Base-by-base conservation (phyloP, 1,140 invertebrate genomes). In the Caenorhabditis brenneri region DNA sequence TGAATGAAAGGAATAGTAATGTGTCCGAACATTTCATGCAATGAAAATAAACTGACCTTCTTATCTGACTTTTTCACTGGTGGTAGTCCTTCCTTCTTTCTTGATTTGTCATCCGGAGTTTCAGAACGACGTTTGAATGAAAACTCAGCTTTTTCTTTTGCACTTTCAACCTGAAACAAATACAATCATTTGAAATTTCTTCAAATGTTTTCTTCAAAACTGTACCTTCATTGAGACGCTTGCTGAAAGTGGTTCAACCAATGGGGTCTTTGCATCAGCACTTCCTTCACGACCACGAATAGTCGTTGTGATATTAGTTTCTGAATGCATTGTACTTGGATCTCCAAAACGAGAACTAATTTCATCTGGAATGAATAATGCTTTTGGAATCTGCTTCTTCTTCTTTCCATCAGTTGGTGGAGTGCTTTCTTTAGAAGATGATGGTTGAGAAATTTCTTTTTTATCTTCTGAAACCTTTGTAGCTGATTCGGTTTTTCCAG, bases 321-420 rank as follows among this genome's bases (percentile, higher is more conserved):
- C 86, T 6, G 86, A 87, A 36, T 79, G 55, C 74, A 86, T 80
- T 27, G 78, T 87, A 39, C 85, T 84, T n/a, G 85, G 84, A 58
- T 87, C 86, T 31, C 86, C 86, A 36, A 65, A 87, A 5, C 82
- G 58, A 27, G 85, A 87, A 83, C 85, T 87, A 55, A 87, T 87
- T 84, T 87, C 86, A 84, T 87, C 86, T 2, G 86, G 86, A 80
- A 87, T 87, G 82, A 87, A 86, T 7, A 87, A 36, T 16, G 84
- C 42, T 46, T 87, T 87, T 9, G 86, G 86, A 60, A 87, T 81
- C 48, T 83, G 65, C 16, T 85, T 85, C 36, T 85, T 85, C 31
- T 84, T 65, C 46, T 84, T 84, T 80, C 81, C 74, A 27, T 83
- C 82, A 2, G 74, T 31, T 46, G 49, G 49, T 42, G 81, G 53